phyloP scores from a whole-genome alignment of 2,888 invertebrate genomes.

The Capitulum mitella region DNA sequence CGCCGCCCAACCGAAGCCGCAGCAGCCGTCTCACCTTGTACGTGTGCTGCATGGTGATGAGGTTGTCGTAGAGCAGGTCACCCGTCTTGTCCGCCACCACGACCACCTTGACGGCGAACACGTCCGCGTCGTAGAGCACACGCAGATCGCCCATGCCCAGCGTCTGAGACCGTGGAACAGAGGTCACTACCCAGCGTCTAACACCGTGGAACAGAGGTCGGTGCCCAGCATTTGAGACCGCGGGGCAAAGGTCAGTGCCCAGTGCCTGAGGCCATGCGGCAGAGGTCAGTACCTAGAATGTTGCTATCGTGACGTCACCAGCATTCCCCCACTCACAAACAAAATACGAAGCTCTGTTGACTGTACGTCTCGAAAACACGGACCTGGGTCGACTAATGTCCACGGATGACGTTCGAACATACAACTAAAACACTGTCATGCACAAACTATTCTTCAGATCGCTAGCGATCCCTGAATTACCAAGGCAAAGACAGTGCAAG shows the following conservation, averaged over 20 bases:
- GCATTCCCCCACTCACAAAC: too few relatives aligned
- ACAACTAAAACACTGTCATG: too few relatives aligned
- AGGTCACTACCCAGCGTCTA: not conserved
- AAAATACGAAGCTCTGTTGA: too few relatives aligned
- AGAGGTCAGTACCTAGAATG: not conserved
- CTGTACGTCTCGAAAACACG: too few relatives aligned
- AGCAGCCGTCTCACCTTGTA: not conserved
- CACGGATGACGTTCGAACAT: too few relatives aligned
- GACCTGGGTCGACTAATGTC: too few relatives aligned
- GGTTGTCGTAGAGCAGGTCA: conserved; percentile 35
- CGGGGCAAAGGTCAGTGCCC: not conserved
- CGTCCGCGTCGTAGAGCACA: conserved; percentile 37
- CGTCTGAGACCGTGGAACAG: conserved; percentile 8
- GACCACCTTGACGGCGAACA: conserved; percentile 37
- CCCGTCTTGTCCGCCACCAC: conserved; percentile 33
- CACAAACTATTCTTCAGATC: too few relatives aligned
- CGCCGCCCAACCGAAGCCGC: not conserved
- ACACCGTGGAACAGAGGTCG: not conserved
- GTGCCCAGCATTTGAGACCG: not conserved
- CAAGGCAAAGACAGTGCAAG: too few relatives aligned
- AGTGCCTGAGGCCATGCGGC: not conserved
- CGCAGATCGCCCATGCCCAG: conserved; percentile 35
- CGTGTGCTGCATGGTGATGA: conserved; percentile 38
- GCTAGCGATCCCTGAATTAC: too few relatives aligned
- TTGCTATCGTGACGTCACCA: too few relatives aligned